These are phyloP conservation scores for Egretta garzetta DNA, from an alignment of 2,113 vertebrate genomes.

Conservation along the genomic window DNA sequence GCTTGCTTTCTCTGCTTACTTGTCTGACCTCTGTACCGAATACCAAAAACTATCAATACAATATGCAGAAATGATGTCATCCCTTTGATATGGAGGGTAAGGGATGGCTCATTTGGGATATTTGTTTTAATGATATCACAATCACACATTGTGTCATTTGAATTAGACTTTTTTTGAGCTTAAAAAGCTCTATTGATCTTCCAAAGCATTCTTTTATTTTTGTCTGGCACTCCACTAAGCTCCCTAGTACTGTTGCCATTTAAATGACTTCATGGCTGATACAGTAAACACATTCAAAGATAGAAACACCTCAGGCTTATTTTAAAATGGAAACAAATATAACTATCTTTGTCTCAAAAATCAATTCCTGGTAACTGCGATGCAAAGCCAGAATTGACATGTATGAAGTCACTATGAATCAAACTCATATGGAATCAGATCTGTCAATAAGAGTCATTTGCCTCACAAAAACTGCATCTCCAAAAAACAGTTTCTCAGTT, in stretches of 20 bases:
- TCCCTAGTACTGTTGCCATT: background rate
- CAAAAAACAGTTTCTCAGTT: background rate
- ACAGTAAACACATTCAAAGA: background rate
- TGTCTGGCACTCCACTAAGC: background rate
- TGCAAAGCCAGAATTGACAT: background rate
- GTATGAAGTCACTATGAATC: background rate
- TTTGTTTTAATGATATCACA: conserved; percentile 77
- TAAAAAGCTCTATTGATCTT: conserved; percentile 25
- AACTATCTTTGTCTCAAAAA: background rate
- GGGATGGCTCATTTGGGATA: conserved; percentile 49
- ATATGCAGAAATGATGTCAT: conserved; percentile 72
- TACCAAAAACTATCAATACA: conserved; percentile 60
- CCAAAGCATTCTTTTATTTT: conserved; percentile 42
- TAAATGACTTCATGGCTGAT: conserved; percentile 26
- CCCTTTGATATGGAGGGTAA: conserved; percentile 63
- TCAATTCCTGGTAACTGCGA: background rate
- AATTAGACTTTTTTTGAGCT: conserved; percentile 69
- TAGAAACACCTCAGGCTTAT: background rate
- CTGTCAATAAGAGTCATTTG: background rate
- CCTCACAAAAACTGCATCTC: background rate
- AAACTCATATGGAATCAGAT: background rate
- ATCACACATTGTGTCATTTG: conserved; percentile 60
- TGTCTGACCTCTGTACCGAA: conserved; percentile 71
- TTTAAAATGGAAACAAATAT: background rate
- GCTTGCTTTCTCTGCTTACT: conserved; percentile 63